phyloP scores from a whole-genome alignment of 2,888 invertebrate genomes.

The Anoplius nigerrimus region DNA sequence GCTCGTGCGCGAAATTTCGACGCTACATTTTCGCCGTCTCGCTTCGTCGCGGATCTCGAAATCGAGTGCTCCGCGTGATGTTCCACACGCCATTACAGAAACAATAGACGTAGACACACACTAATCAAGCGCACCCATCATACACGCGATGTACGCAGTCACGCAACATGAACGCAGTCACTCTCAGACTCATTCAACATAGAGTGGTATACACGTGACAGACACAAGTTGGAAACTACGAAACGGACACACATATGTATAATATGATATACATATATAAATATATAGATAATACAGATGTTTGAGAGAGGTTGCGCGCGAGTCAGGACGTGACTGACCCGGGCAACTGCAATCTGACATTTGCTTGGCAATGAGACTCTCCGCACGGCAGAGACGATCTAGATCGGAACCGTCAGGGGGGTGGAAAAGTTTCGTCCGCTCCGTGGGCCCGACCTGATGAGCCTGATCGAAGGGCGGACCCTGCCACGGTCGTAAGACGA shows the following conservation, averaged over 20 bases:
- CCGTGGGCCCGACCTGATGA: no score
- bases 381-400: neutral
- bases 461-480: neutral
- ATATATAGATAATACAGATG: conserved; percentile 24
- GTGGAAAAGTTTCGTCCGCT: neutral
- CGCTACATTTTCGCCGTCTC: conserved; percentile 1
- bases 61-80: conserved; percentile 66
- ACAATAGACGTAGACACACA: conserved; percentile 75
- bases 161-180: conserved; percentile 69
- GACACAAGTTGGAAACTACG: conserved; percentile 76
- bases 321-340: neutral
- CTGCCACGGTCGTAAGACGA: conserved; percentile 45
- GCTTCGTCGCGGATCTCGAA: conserved; percentile 20
- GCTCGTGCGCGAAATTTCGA: no score
- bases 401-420: neutral
- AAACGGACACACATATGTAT: conserved; percentile 50
- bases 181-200: conserved; percentile 71
- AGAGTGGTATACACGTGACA: conserved; percentile 74
- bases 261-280: conserved; percentile 37
- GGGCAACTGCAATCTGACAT: neutral
- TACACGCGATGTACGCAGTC: conserved; percentile 62
- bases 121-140: conserved; percentile 72
- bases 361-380: neutral
- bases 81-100: conserved; percentile 71
- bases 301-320: conserved; percentile 16